Evolutionary conservation across 2,888 invertebrate genomes (phyloP).

Genomic region (Rotaria macrura): DNA sequence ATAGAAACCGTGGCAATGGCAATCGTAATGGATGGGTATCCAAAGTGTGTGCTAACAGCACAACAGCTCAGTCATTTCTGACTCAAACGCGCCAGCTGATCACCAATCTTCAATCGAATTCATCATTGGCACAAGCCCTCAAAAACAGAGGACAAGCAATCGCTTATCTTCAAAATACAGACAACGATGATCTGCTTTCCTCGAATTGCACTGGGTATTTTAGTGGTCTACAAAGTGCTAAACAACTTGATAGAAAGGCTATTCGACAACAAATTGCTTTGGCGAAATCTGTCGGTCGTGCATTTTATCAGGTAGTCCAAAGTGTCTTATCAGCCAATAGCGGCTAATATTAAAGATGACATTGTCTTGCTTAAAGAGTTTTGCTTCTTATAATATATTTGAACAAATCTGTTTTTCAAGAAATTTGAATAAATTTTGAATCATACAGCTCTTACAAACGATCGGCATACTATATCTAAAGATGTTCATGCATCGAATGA

Average conservation of each 20-base stretch:
- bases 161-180: background rate
- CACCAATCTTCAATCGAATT: background rate
- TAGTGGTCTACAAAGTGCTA: background rate
- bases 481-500: too few species aligned
- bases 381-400: too few species aligned
- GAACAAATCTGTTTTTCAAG: too few species aligned
- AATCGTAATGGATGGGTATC: background rate
- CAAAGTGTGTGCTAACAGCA: background rate
- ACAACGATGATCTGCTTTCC: background rate
- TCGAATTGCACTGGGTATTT: background rate
- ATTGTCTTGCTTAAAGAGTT: too few species aligned
- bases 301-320: background rate
- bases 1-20: too few species aligned
- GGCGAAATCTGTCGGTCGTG: background rate
- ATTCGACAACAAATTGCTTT: too few species aligned
- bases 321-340: too few species aligned
- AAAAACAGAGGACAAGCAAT: background rate
- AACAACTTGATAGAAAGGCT: background rate
- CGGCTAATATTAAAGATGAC: too few species aligned
- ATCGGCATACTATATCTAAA: too few species aligned
- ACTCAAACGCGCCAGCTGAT: background rate
- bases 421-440: too few species aligned
- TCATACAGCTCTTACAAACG: too few species aligned
- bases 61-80: background rate
- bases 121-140: background rate